A percentile compares a stretch with the other conserved stretches of the same genome.
Conservation (phyloP, 2,113 vertebrate genomes). For the Oreocharis arfaki region DNA sequence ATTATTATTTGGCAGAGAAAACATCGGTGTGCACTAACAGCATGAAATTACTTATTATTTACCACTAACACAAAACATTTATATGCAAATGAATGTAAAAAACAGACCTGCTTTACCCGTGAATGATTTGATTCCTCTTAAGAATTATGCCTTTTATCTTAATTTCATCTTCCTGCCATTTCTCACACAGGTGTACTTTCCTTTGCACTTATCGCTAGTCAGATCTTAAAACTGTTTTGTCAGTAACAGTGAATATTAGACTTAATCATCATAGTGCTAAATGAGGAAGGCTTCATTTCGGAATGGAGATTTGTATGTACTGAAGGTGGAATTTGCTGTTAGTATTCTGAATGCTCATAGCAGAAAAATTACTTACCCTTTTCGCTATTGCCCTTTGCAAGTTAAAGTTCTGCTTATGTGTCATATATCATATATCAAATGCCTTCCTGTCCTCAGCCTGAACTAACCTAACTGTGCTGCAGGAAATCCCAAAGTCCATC, state of each 20-base stretch:
- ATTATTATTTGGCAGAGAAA: slow-evolving; percentile 24
- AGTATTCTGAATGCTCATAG: not conserved
- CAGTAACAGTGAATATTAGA: not conserved
- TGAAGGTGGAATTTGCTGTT: not conserved
- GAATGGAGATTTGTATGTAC: not conserved
- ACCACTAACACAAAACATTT: slow-evolving; percentile 12
- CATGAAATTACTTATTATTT: slow-evolving; percentile 25
- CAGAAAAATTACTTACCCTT: not conserved
- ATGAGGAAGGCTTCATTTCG: not conserved
- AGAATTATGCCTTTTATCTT: slow-evolving; percentile 11
- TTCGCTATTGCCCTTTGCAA: not conserved
- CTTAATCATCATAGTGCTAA: not conserved
- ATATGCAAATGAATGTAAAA: slow-evolving; percentile 34
- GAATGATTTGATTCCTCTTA: slow-evolving; percentile 6
- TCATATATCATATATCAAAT: not conserved
- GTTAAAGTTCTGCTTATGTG: not conserved
- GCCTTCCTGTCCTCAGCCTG: not conserved
- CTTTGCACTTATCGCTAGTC: not conserved
- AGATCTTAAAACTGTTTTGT: slow-evolving; percentile 5
- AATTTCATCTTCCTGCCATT: slow-evolving; percentile 16
- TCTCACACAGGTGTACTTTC: not conserved
- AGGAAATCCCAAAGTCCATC: not conserved
- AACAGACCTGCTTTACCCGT: not conserved
- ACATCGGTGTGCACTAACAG: slow-evolving; percentile 6
- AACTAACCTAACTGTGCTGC: not conserved